phyloP scores from a whole-genome alignment of 2,113 vertebrate genomes.

The Merops nubicus region DNA sequence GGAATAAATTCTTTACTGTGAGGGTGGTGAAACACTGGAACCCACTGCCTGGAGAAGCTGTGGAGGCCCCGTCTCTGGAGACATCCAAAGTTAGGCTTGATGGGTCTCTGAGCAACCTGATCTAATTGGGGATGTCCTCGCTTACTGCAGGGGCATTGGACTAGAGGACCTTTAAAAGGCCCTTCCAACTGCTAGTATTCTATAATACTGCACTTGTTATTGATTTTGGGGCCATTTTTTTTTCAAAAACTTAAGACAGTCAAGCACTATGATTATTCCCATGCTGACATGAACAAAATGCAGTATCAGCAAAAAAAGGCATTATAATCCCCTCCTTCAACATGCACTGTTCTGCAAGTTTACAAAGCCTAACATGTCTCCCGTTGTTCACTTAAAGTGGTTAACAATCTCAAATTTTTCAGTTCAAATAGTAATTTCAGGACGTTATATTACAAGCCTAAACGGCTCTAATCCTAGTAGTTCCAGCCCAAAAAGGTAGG shows the following conservation, averaged over 20 bases:
- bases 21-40: too few relatives aligned
- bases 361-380: not conserved
- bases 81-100: too few relatives aligned
- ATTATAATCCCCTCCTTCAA: not conserved
- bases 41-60: too few relatives aligned
- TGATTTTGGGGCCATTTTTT: not conserved
- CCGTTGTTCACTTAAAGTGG: not conserved
- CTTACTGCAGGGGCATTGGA: too few relatives aligned
- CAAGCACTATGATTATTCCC: rapidly evolving
- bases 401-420: not conserved
- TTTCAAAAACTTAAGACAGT: not conserved
- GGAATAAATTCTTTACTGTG: too few relatives aligned
- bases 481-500: not conserved
- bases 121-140: too few relatives aligned
- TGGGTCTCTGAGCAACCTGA: too few relatives aligned
- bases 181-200: too few relatives aligned
- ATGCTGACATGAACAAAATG: not conserved
- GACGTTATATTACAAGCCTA: not conserved
- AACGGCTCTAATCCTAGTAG: not conserved
- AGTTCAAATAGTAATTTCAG: not conserved
- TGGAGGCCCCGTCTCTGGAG: too few relatives aligned
- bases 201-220: rapidly evolving
- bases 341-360: rapidly evolving
- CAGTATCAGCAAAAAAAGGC: not conserved
- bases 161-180: too few relatives aligned